These are phyloP conservation scores for Anneissia japonica DNA, from an alignment of 35 echinoderm and acorn worm species.

Conservation along the genomic window DNA sequence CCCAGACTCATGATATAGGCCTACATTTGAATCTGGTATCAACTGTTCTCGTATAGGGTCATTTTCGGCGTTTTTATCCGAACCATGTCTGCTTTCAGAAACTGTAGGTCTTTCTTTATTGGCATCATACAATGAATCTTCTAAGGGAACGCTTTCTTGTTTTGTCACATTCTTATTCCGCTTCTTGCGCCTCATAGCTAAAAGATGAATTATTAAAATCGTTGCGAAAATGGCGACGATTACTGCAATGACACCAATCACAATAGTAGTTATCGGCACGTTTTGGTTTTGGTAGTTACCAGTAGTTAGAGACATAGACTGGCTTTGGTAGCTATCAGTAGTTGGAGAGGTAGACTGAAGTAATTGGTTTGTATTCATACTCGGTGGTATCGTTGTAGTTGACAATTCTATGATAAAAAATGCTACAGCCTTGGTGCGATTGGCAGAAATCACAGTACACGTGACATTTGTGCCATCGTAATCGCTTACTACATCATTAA, in stretches of 20 bases:
- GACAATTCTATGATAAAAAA: too few relatives aligned
- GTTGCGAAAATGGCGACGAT: neutral
- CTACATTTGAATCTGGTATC: neutral
- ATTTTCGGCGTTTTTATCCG: neutral
- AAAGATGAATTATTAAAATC: neutral
- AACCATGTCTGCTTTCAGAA: too few relatives aligned
- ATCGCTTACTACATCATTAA: too few relatives aligned
- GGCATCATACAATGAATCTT: neutral
- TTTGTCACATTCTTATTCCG: neutral
- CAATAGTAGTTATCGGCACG: neutral
- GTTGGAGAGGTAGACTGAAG: too few relatives aligned
- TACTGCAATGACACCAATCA: neutral
- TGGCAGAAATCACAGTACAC: too few relatives aligned
- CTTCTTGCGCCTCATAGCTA: neutral
- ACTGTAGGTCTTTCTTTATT: neutral
- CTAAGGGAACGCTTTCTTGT: neutral
- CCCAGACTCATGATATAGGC: neutral
- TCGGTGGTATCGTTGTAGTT: too few relatives aligned
- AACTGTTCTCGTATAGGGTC: neutral
- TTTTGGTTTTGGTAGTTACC: neutral
- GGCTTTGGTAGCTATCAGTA: too few relatives aligned
- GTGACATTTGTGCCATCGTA: too few relatives aligned
- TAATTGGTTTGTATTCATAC: too few relatives aligned
- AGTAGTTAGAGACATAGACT: too few relatives aligned
- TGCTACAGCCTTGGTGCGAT: too few relatives aligned